A percentile compares a stretch with the other conserved stretches of the same genome.
These are phyloP conservation scores for Hylaea fasciaria DNA, from an alignment of 2,888 invertebrate species.

Conservation along the genomic window DNA sequence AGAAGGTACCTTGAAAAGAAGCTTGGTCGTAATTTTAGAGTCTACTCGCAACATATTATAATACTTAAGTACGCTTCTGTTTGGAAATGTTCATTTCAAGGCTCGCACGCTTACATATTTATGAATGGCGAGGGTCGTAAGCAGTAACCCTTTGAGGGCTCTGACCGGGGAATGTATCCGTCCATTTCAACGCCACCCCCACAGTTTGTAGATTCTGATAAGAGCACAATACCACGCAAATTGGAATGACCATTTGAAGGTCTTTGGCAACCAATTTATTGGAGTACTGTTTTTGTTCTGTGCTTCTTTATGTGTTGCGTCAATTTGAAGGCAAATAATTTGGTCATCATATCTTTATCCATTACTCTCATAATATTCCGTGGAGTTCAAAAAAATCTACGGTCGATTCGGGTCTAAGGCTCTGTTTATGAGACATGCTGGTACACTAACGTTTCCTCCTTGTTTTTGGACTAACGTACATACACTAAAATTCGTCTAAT, in stretches of 20 bases:
- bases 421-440: too few relatives aligned
- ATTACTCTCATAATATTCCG: too few relatives aligned
- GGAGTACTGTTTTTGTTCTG: background rate
- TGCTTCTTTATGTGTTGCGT: too few relatives aligned
- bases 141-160: slow-evolving; percentile 22
- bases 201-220: slow-evolving; percentile 20
- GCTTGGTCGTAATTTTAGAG: slow-evolving; percentile 5
- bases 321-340: too few relatives aligned
- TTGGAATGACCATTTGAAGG: slow-evolving; percentile 7
- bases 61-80: background rate
- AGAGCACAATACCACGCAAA: slow-evolving; percentile 9
- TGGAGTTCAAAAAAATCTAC: too few relatives aligned
- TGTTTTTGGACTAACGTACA: too few relatives aligned
- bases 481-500: too few relatives aligned
- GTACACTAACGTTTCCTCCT: too few relatives aligned
- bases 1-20: background rate
- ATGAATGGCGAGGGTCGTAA: slow-evolving; percentile 26
- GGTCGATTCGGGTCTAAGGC: too few relatives aligned
- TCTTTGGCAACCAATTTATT: slow-evolving; percentile 7
- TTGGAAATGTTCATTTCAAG: slow-evolving; percentile 17
- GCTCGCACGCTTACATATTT: slow-evolving; percentile 26
- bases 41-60: slow-evolving; percentile 7
- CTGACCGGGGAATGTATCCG: slow-evolving; percentile 29
- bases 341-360: too few relatives aligned
- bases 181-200: slow-evolving; percentile 12